Evolutionary conservation across 2,888 invertebrate genomes (phyloP).

Genomic region (Crematogaster levior): DNA sequence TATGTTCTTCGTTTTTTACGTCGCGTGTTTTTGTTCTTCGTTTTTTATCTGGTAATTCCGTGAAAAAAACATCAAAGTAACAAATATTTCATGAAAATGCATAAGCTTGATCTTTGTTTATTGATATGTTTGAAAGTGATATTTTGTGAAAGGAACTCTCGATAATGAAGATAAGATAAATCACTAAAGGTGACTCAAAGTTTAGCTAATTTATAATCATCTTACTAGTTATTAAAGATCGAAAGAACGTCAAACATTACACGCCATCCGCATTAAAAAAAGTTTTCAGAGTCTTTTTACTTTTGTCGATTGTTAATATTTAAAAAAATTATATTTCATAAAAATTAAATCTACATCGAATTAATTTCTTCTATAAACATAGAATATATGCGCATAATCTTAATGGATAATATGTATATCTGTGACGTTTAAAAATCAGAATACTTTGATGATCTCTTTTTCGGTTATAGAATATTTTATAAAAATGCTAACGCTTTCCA

Average conservation of each 20-base stretch:
- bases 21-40: neutral
- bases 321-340: neutral
- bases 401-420: neutral
- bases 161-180: too few species aligned
- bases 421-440: neutral
- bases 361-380: neutral
- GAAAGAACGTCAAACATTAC: too few species aligned
- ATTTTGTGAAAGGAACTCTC: too few species aligned
- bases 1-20: neutral
- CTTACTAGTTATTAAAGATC: too few species aligned
- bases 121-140: too few species aligned
- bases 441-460: neutral
- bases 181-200: too few species aligned
- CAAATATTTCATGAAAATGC: neutral
- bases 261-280: too few species aligned
- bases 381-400: neutral
- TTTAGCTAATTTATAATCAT: too few species aligned
- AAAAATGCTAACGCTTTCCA: neutral
- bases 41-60: neutral
- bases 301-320: too few species aligned
- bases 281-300: too few species aligned
- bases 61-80: neutral
- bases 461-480: neutral
- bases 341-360: neutral
- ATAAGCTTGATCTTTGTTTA: neutral